Evolutionary conservation across 1,140 invertebrate genomes (phyloP).

Genomic region (Artemia franciscana): DNA sequence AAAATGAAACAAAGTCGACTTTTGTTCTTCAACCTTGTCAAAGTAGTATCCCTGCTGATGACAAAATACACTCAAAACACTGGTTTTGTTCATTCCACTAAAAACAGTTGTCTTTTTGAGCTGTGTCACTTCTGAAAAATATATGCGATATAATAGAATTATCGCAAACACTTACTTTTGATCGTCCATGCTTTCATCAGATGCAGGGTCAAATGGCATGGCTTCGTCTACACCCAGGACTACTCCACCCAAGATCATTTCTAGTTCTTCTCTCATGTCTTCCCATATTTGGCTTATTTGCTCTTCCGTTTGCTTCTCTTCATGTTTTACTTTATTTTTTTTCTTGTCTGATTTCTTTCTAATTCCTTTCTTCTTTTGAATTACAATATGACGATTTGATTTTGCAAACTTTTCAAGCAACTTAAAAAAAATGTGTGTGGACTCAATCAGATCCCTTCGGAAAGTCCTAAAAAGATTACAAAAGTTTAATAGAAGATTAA

Average conservation of each 20-base stretch:
- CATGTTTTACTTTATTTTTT: conserved; percentile 7
- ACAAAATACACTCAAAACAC: too few relatives aligned
- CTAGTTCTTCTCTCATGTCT: conserved; percentile 37
- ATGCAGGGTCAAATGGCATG: conserved; percentile 64
- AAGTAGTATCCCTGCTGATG: too few relatives aligned
- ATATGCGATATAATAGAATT: too few relatives aligned
- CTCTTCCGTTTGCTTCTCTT: conserved; percentile 21
- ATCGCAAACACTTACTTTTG: conserved; percentile 41
- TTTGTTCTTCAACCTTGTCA: too few relatives aligned
- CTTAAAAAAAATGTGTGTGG: conserved; percentile 73
- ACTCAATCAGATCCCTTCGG: conserved; percentile 64
- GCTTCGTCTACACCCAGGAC: conserved; percentile 32
- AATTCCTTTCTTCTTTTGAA: conserved; percentile 49
- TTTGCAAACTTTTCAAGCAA: conserved; percentile 60
- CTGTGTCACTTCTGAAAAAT: too few relatives aligned
- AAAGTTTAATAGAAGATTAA: too few relatives aligned
- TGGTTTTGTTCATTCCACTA: too few relatives aligned
- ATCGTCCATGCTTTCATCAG: conserved; percentile 54
- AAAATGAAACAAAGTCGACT: too few relatives aligned
- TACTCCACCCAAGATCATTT: conserved; percentile 33
- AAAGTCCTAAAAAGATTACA: conserved; percentile 43
- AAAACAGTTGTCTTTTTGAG: too few relatives aligned
- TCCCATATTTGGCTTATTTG: conserved; percentile 35
- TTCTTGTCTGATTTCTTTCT: conserved; percentile 22
- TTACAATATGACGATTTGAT: conserved; percentile 33